phyloP scores from a whole-genome alignment of 2,797 vertebrate species.

The Onychomys arenicola region DNA sequence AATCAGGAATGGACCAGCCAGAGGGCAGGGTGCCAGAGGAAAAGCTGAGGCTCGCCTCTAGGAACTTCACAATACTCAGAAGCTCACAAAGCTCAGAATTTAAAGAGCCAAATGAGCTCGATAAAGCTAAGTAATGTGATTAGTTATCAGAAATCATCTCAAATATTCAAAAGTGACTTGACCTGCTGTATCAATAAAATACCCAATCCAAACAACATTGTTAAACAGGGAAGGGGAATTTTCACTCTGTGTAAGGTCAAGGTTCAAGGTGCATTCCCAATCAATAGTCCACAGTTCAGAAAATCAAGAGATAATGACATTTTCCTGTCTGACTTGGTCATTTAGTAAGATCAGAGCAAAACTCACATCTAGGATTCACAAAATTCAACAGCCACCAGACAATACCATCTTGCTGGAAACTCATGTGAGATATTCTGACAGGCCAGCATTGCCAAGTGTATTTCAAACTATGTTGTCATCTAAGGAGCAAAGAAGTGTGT shows the following conservation, averaged over 20 bases:
- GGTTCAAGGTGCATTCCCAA: neutral
- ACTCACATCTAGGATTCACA: constrained; percentile 4
- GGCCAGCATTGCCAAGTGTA: neutral
- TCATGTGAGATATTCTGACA: neutral
- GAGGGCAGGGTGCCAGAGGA: constrained; percentile 17
- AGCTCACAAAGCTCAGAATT: neutral
- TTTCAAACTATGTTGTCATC: constrained; percentile 29
- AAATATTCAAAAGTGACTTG: constrained; percentile 36
- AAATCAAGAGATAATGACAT: constrained; percentile 29
- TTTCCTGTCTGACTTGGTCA: constrained; percentile 26
- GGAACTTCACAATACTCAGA: constrained; percentile 15
- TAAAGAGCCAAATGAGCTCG: constrained; percentile 31
- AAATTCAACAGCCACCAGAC: neutral
- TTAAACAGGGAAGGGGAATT: neutral
- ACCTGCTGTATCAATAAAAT: constrained; percentile 43
- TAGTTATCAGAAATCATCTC: constrained; percentile 1
- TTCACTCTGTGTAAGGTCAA: neutral
- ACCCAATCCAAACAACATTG: neutral
- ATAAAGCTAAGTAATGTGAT: constrained; percentile 20
- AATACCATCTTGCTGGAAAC: neutral
- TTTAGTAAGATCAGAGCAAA: neutral
- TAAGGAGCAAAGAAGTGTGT: neutral
- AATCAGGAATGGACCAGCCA: neutral
- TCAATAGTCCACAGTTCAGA: neutral
- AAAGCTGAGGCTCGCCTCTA: neutral